Evolutionary conservation across 2,113 vertebrate genomes (phyloP), one percentile per base, ranked within the genome.

Genomic region (Amblyornis subalaris): DNA sequence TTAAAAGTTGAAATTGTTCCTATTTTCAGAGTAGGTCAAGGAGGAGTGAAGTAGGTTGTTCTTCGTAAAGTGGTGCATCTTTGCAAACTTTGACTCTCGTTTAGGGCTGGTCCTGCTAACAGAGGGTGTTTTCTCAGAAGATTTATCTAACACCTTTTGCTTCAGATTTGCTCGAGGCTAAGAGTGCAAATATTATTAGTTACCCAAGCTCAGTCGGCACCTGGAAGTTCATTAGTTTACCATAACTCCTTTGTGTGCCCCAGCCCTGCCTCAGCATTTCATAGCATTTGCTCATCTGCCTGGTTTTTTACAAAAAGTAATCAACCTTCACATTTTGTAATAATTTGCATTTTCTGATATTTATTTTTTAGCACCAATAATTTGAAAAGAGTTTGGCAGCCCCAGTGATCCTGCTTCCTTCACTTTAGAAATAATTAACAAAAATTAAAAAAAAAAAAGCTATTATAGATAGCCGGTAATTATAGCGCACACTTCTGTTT

Each of bases 401-500:
- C 94, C 85, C 90, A 94, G 70, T 60, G 29, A 91, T 92, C 69
- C 70, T 86, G 65, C 33, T 90, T 88, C 58, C 86, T 95, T 94
- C 76, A 64, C 65, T 89, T 86, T 42, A 62, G 72, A 89, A 95
- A 83, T 88, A 88, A 93, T 85, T 80, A 85, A 79, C 24, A 91
- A 42, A 92, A 83, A 75, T 90, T 21, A 14, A 82, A 90, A 95
- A 93, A 29, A 93, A 93, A 94, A 7, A 22, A 86, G 75, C 55
- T 90, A 65, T 84, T 93, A 48, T 67, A 79, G 82, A 84, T 83
- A 54, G 44, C 77, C 79, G 57, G 83, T n/a, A 92, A 95, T 97
- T 97, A 97, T 89, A 94, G 88, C 94, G 96, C 60, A 83, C 65
- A 83, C n/a, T 78, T 96, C 90, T 97, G 88, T 96, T 98, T 97